Evolutionary conservation across 2,888 invertebrate species (phyloP).

Genomic region (Drosophila limbata): DNA sequence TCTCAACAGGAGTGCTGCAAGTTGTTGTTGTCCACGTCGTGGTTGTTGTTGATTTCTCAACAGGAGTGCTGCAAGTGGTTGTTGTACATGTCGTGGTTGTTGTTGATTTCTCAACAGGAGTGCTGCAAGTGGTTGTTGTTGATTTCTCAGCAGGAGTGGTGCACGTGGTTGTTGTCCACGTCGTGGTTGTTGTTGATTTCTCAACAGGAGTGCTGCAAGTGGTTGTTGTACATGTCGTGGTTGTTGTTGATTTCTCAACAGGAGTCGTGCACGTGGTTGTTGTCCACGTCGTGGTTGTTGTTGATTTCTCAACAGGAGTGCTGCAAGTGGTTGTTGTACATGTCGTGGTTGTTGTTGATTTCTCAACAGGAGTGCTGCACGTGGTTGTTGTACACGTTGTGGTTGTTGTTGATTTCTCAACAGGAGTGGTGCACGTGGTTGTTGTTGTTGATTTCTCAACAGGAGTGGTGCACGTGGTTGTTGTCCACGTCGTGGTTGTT

Average conservation of each 20-base stretch:
- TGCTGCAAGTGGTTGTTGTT: not conserved
- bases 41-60: not conserved
- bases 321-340: not conserved
- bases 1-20: not conserved
- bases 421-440: not conserved
- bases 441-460: not conserved
- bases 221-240: not conserved
- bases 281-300: slow-evolving; percentile 4
- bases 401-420: not conserved
- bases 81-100: slow-evolving; percentile 7
- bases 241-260: not conserved
- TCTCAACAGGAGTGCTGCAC: not conserved
- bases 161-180: slow-evolving; percentile 6
- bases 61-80: not conserved
- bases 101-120: not conserved
- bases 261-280: not conserved
- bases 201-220: not conserved
- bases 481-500: slow-evolving; percentile 2
- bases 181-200: slow-evolving; percentile 1
- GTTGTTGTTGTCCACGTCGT: slow-evolving; percentile 7
- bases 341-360: not conserved
- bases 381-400: slow-evolving; percentile 6
- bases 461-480: slow-evolving; percentile 10
- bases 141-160: not conserved
- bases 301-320: not conserved